These are phyloP conservation scores for Actinia equina DNA, from an alignment of 64 coral and sea anemone genomes.

Conservation along the genomic window DNA sequence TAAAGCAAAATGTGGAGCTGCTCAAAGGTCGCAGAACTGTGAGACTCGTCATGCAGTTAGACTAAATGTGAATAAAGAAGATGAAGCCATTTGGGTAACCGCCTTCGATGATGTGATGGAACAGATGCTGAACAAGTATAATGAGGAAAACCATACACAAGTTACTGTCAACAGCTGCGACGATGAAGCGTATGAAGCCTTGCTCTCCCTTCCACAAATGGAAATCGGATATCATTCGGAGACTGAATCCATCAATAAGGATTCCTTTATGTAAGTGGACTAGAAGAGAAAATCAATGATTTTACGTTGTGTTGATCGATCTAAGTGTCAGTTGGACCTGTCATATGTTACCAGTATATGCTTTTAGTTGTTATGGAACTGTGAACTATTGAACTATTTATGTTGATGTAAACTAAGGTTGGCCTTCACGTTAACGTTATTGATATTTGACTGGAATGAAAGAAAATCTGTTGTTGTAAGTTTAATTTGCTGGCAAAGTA, in stretches of 20 bases:
- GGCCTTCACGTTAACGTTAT: too few species aligned
- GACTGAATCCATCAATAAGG: background rate
- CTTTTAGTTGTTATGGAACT: too few species aligned
- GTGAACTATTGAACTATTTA: too few species aligned
- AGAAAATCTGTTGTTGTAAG: too few species aligned
- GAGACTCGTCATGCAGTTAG: background rate
- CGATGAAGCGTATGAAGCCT: background rate
- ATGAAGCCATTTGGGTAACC: background rate
- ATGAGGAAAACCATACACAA: background rate
- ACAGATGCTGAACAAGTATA: background rate
- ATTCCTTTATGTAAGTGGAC: background rate
- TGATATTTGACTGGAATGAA: too few species aligned
- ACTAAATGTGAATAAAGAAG: background rate
- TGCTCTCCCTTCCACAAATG: background rate
- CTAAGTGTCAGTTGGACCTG: too few species aligned
- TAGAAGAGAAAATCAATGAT: too few species aligned
- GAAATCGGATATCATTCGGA: background rate
- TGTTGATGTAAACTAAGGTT: too few species aligned
- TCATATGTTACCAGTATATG: too few species aligned
- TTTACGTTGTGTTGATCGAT: too few species aligned
- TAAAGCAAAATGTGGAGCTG: background rate
- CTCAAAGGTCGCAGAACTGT: background rate
- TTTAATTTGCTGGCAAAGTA: too few species aligned
- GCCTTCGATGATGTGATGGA: background rate
- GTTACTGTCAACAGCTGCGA: background rate